Evolutionary conservation across 2,888 invertebrate genomes (phyloP).

Genomic region (Peribatodes rhomboidaria): DNA sequence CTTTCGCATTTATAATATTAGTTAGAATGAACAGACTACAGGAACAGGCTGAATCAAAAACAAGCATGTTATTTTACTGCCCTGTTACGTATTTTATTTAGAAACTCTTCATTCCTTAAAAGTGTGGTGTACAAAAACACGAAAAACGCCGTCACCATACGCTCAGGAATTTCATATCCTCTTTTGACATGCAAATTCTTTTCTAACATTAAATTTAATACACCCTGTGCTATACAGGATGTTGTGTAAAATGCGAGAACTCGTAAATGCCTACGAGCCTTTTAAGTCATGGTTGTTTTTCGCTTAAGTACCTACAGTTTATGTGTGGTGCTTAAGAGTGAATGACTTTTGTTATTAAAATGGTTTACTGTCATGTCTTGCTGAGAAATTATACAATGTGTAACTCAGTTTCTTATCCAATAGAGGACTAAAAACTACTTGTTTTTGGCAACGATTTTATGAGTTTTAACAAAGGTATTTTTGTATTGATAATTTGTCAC

Average conservation of each 20-base stretch:
- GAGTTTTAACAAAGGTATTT: too few species aligned
- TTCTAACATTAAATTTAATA: conserved; percentile 53
- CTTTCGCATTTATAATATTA: too few species aligned
- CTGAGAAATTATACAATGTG: neutral
- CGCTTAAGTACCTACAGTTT: conserved; percentile 17
- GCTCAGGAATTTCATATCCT: conserved; percentile 47
- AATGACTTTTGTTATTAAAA: conserved; percentile 29
- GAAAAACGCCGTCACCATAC: conserved; percentile 41
- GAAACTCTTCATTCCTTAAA: conserved; percentile 34
- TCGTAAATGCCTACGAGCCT: conserved; percentile 38
- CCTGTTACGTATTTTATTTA: neutral
- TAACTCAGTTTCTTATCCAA: neutral
- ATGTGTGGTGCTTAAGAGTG: conserved; percentile 13
- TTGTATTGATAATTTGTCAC: too few species aligned
- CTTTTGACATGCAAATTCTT: conserved; percentile 54
- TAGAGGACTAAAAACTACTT: too few species aligned
- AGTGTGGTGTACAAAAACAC: conserved; percentile 40
- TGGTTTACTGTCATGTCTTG: conserved; percentile 7
- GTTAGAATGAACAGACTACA: too few species aligned
- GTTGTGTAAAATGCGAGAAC: conserved; percentile 33
- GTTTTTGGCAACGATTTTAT: too few species aligned
- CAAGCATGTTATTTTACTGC: too few species aligned
- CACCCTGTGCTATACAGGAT: conserved; percentile 40
- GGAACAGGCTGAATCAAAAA: neutral
- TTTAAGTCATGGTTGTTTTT: conserved; percentile 32